Evolutionary conservation across 2,113 vertebrate species (phyloP).

Genomic region (Porphyrio hochstetteri): DNA sequence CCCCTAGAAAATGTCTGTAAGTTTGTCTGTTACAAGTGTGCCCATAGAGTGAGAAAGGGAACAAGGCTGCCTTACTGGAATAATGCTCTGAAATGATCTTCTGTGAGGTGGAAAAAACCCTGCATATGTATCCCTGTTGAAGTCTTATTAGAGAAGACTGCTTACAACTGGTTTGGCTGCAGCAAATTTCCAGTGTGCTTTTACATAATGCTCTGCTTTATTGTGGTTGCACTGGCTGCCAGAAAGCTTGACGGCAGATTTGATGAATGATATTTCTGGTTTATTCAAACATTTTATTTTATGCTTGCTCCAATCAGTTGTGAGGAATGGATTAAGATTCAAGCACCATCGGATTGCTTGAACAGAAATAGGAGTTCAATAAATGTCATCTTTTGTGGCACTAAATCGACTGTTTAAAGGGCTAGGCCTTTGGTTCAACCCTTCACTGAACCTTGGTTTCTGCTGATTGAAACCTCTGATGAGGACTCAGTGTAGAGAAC

Average conservation of each 20-base stretch:
- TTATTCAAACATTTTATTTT: constrained; percentile 44
- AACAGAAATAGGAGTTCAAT: constrained; percentile 20
- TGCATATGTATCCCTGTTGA: neutral
- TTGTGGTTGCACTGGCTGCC: neutral
- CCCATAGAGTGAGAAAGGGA: neutral
- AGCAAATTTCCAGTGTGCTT: neutral
- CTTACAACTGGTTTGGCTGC: neutral
- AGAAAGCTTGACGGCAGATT: constrained; percentile 10
- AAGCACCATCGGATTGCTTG: neutral
- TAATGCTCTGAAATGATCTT: neutral
- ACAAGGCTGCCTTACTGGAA: neutral
- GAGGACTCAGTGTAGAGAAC: neutral
- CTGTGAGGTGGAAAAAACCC: neutral
- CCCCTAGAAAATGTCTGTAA: neutral
- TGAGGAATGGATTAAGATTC: constrained; percentile 41
- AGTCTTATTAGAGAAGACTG: neutral
- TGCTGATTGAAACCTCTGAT: neutral
- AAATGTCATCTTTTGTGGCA: neutral
- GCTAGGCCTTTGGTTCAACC: constrained; percentile 15
- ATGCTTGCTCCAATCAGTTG: neutral
- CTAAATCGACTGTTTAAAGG: constrained; percentile 24
- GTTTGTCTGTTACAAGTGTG: neutral
- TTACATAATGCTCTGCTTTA: constrained; percentile 7
- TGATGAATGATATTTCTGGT: constrained; percentile 33
- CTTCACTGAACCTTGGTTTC: constrained; percentile 24